Conservation (phyloP, 1,140 invertebrate genomes). For the Drosophila rufa region DNA sequence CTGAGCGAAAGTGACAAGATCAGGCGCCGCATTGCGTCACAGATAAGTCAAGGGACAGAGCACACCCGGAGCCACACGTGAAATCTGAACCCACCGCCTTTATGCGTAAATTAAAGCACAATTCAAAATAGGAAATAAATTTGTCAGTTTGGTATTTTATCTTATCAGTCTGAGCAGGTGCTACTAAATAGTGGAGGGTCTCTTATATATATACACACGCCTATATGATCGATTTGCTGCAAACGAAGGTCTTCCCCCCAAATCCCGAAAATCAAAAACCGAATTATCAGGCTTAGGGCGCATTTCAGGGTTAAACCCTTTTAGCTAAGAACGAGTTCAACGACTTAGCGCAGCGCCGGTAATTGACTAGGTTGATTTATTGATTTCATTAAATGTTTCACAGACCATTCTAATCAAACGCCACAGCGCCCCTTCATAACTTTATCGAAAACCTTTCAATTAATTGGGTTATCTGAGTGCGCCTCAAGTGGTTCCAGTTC, state of each 20-base stretch:
- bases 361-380: conserved; percentile 47
- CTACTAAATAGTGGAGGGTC: conserved; percentile 22
- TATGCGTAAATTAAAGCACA: conserved; percentile 41
- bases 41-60: conserved; percentile 14
- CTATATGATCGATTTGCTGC: conserved; percentile 64
- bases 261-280: conserved; percentile 11
- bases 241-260: conserved; percentile 55
- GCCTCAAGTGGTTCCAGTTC: conserved; percentile 51
- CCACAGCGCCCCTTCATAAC: conserved; percentile 59
- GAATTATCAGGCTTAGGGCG: conserved; percentile 28
- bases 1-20: conserved; percentile 64
- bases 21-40: conserved; percentile 42
- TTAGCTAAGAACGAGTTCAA: conserved; percentile 32
- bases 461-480: conserved; percentile 77
- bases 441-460: conserved; percentile 82
- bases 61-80: background rate
- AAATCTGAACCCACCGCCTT: conserved; percentile 2
- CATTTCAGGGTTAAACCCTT: conserved; percentile 58
- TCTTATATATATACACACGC: background rate
- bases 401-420: conserved; percentile 62
- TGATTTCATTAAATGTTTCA: conserved; percentile 41
- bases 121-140: conserved; percentile 28
- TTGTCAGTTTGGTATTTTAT: conserved; percentile 73
- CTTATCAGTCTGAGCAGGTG: conserved; percentile 48
- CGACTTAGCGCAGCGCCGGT: conserved; percentile 45